phyloP scores from a whole-genome alignment of 2,888 invertebrate genomes.

The Quadriops clusia region DNA sequence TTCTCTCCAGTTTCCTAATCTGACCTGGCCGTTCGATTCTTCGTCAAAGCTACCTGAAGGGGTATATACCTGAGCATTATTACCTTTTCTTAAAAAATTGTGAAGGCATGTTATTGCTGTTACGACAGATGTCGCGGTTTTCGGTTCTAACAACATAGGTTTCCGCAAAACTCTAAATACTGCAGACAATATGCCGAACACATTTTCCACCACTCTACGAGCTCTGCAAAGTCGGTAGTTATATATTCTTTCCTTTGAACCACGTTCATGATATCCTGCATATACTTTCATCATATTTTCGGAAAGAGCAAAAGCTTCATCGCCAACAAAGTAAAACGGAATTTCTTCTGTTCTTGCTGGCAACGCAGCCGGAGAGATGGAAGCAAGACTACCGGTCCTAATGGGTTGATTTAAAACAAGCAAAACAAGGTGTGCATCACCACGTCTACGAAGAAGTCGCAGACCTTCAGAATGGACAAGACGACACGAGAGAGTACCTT shows the following conservation, averaged over 20 bases:
- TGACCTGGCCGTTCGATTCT: background rate
- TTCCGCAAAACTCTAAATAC: conserved; percentile 13
- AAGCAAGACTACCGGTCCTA: no score
- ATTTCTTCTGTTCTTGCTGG: no score
- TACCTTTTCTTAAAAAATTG: conserved; percentile 15
- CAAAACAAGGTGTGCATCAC: no score
- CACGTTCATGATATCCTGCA: no score
- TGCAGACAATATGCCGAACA: conserved; percentile 13
- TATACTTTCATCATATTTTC: no score
- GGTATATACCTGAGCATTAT: conserved; percentile 1
- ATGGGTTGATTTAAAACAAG: no score
- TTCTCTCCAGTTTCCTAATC: background rate
- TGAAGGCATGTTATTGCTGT: conserved; percentile 11
- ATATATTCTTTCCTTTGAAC: conserved; percentile 13
- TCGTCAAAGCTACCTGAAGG: conserved; percentile 1
- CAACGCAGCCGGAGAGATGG: no score
- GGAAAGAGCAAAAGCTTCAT: no score
- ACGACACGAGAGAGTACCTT: no score
- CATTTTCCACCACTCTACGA: conserved; percentile 12
- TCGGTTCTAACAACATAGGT: conserved; percentile 15
- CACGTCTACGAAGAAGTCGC: no score
- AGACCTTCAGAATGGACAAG: no score
- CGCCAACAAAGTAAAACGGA: no score
- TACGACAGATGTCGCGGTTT: conserved; percentile 9
- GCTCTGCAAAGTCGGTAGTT: conserved; percentile 9